A percentile compares a stretch with the other conserved stretches of the same genome.
Evolutionary conservation across 2,888 invertebrate genomes (phyloP).

Genomic region (Petrophora chlorosata): DNA sequence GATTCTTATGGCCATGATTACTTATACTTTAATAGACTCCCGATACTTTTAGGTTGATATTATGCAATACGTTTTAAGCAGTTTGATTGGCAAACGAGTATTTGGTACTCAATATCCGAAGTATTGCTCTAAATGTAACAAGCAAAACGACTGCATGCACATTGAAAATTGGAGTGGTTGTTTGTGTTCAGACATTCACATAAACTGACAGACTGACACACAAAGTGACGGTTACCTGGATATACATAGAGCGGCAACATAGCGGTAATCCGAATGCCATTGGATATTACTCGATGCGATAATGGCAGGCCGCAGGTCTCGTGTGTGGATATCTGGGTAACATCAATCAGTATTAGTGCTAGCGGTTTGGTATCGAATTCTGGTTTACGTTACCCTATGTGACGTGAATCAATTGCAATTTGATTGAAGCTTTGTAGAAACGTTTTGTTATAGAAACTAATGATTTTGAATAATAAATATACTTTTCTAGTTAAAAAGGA

Average conservation of each 20-base stretch:
- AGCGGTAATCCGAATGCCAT: slow-evolving; percentile 5
- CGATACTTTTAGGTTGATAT: too few species aligned
- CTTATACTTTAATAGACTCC: too few species aligned
- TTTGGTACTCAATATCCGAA: too few species aligned
- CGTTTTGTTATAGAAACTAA: background rate
- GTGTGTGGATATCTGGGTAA: slow-evolving; percentile 5
- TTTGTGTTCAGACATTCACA: background rate
- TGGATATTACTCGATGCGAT: slow-evolving; percentile 13
- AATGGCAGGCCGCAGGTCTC: slow-evolving; percentile 8
- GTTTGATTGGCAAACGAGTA: too few species aligned
- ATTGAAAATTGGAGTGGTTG: slow-evolving; percentile 13
- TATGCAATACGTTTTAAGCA: too few species aligned
- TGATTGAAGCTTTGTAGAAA: background rate
- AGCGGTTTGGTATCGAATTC: slow-evolving; percentile 5
- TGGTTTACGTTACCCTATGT: background rate
- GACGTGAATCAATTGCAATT: background rate
- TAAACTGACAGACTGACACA: slow-evolving; percentile 15
- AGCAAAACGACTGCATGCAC: too few species aligned
- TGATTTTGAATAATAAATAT: too few species aligned
- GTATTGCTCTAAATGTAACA: too few species aligned
- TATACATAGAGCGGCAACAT: too few species aligned
- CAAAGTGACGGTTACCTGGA: slow-evolving; percentile 9
- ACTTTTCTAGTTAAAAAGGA: too few species aligned
- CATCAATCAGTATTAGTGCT: slow-evolving; percentile 23
- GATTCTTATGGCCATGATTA: too few species aligned